Evolutionary conservation across 2,113 vertebrate species (phyloP), one percentile per base, ranked within the genome.

Genomic region (Podarcis raffonei): DNA sequence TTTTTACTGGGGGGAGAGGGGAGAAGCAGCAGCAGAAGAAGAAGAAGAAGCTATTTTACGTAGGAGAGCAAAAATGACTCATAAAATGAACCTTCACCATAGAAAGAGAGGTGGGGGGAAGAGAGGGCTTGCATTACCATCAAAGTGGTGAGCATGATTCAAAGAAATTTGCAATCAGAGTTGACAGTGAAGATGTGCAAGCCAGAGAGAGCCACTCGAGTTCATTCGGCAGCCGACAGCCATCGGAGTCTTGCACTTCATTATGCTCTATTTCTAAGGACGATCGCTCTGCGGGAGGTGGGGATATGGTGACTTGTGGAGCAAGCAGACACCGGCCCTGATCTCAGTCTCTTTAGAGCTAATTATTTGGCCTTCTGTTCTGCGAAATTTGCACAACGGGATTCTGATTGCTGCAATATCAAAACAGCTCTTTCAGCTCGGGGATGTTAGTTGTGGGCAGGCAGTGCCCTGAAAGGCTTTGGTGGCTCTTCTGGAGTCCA

Each of bases 61-160:
- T 95, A 95, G 95, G 95, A 95, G 94, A 95, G 77, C 75, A 92
- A 92, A 69, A 95, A 93, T 96, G 95, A 96, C 89, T 96, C 95
- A 96, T 83, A 92, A 95, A 95, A 93, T 92, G 93, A 96, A 93
- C 92, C 93, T 91, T 95, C 93, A 94, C 89, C 91, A 94, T 66
- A 71, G 62, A 69, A 77, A 89, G 86, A 75, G 35, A 25, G 20
- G 39, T 4, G 37, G n/a, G 65, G 76, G 48, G 48, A 15, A 91
- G 5, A 39, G 30, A 92, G 90, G 90, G 48, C 82, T 90, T 80
- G n/a, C 90, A 91, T 95, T 95, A 68, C 91, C 94, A 94, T 95
- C 93, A 91, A 95, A 95, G 90, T 89, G 93, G 91, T 92, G 94
- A 94, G 92, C 65, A 4, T 94, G 94, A 93, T 93, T 93, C 89